These are phyloP conservation scores for Ploceus nigricollis DNA, from an alignment of 2,113 vertebrate species.

Conservation along the genomic window DNA sequence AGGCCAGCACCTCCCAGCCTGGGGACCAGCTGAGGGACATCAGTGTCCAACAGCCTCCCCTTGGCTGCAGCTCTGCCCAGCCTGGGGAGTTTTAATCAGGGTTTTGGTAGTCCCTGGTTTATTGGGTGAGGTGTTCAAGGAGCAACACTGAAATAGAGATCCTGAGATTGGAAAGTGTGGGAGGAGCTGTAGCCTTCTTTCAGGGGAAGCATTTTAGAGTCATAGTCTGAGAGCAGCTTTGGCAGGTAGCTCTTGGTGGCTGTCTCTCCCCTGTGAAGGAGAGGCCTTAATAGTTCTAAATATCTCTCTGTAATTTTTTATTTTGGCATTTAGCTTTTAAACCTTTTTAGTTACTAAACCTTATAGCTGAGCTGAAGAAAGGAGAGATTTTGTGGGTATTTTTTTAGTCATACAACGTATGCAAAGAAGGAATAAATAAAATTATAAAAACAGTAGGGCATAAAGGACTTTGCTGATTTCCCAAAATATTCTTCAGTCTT, in stretches of 20 bases:
- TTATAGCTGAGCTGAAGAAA: background rate
- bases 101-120: accelerated
- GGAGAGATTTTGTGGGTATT: accelerated
- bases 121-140: background rate
- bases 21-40: accelerated
- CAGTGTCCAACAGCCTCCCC: accelerated
- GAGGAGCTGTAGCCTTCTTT: background rate
- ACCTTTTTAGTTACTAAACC: background rate
- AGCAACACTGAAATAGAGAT: background rate
- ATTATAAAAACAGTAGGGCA: background rate
- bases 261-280: accelerated
- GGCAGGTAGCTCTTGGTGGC: background rate
- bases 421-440: background rate
- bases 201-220: background rate
- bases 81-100: accelerated
- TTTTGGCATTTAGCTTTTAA: background rate
- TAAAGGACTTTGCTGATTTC: background rate
- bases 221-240: background rate
- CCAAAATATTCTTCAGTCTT: background rate
- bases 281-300: background rate
- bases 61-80: accelerated
- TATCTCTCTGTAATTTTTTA: background rate
- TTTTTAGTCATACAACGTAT: background rate
- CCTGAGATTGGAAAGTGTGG: accelerated
- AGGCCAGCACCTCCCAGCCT: accelerated